phyloP scores from a whole-genome alignment of 2,797 vertebrate genomes.

The Spea hammondii region DNA sequence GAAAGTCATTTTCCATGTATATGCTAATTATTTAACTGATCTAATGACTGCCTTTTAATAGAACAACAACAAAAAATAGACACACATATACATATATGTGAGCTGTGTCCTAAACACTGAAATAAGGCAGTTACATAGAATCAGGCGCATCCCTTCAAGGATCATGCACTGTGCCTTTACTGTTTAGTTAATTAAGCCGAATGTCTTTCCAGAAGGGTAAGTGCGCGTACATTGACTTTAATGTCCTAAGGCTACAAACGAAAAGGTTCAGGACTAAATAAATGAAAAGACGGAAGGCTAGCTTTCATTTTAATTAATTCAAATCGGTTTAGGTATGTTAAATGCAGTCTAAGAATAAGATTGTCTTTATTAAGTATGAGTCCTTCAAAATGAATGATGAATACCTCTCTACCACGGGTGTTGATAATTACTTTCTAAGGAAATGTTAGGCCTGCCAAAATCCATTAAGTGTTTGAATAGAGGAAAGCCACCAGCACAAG shows the following conservation, averaged over 20 bases:
- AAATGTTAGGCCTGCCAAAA: conserved; percentile 29
- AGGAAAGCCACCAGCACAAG: neutral
- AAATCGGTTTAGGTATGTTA: neutral
- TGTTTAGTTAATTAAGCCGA: conserved; percentile 15
- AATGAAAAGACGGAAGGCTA: neutral
- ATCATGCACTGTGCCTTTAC: neutral
- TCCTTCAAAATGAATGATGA: neutral
- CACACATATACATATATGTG: neutral
- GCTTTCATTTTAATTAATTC: conserved; percentile 16
- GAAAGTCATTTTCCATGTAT: conserved; percentile 31
- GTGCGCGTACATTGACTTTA: neutral
- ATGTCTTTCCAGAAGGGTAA: neutral
- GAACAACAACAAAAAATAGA: conserved; percentile 1
- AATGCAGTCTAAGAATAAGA: neutral
- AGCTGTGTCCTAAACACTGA: neutral
- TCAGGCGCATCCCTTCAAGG: neutral
- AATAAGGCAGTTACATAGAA: neutral
- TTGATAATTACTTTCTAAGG: neutral
- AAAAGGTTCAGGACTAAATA: conserved; percentile 12
- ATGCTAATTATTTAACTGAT: conserved; percentile 29
- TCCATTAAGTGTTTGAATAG: neutral
- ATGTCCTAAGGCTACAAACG: neutral
- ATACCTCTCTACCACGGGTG: conserved; percentile 13
- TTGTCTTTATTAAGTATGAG: neutral
- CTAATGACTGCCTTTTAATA: conserved; percentile 12